Evolutionary conservation across 2,888 invertebrate species (phyloP), one percentile per base, ranked within the genome.

Genomic region (Sicus ferrugineus): DNA sequence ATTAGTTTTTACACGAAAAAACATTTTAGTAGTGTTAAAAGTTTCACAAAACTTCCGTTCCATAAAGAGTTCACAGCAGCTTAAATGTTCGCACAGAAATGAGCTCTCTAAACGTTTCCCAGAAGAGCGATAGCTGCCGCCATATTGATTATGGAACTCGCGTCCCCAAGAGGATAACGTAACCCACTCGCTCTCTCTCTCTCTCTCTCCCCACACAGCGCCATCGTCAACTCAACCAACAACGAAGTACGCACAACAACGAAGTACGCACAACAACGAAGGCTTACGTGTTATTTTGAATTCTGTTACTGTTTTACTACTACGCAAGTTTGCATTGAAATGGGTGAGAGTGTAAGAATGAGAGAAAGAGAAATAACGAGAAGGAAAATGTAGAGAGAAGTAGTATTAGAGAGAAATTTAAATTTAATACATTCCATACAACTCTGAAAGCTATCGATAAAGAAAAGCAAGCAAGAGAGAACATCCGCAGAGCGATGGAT

Each of bases 61-160:
- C n/a, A n/a, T n/a, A n/a, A n/a, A n/a, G n/a, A n/a, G n/a, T 46
- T 28, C 46, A 26, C 26, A 28, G 42, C 62, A 16, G n/a, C 23
- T 59, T 28, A 48, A 28, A 46, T 21, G 65, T 28, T 65, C 65
- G 52, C 64, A 34, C 64, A 52, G 64, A 31, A 65, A 65, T 65
- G 64, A 65, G 28, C 50, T 11, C 16, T 65, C 16, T n/a, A 23
- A n/a, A 14, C 26, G 26, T n/a, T 38, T 48, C 28, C 62, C 9
- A 46, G 26, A 42, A 46, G 34, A 59, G 61, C 42, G 48, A 26
- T 14, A 62, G 61, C n/a, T 48, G 62, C 28, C 62, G 42, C 48
- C 62, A 48, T 62, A 62, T 62, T 62, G 62, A 62, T 62, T 48
- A 62, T 38, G 23, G 26, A 16, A 38, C 61, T 23, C 42, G 31